A percentile compares a stretch with the other conserved stretches of the same genome.
phyloP scores from a whole-genome alignment of 2,888 invertebrate genomes.

The Sclerodermus sp. region DNA sequence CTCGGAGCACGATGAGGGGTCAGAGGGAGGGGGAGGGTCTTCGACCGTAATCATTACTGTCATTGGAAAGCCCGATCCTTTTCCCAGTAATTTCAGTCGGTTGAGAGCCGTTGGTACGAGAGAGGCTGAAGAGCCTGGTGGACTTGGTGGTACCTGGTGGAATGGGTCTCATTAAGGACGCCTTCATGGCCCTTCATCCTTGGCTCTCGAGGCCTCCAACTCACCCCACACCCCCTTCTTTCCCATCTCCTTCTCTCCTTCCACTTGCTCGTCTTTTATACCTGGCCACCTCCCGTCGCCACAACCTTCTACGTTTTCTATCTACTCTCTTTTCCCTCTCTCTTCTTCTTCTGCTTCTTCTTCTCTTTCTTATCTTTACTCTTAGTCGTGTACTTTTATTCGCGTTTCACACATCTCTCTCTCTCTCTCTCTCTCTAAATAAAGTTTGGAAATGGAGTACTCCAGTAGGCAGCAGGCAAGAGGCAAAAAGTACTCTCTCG shows the following conservation, averaged over 20 bases:
- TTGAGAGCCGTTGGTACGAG: slow-evolving; percentile 18
- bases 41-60: slow-evolving; percentile 33
- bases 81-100: slow-evolving; percentile 32
- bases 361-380: too few species aligned
- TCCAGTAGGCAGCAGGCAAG: too few species aligned
- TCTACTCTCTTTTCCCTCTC: neutral
- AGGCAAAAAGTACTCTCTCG: too few species aligned
- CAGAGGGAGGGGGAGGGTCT: neutral
- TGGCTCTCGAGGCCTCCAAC: slow-evolving; percentile 31
- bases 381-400: too few species aligned
- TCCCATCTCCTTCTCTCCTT: slow-evolving; percentile 6
- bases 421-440: too few species aligned
- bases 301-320: neutral
- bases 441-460: too few species aligned
- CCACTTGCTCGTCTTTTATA: slow-evolving; percentile 35
- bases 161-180: slow-evolving; percentile 49
- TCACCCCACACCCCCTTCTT: slow-evolving; percentile 13
- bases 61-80: slow-evolving; percentile 35
- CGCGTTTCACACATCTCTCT: too few species aligned
- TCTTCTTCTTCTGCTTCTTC: too few species aligned
- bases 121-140: slow-evolving; percentile 9
- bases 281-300: slow-evolving; percentile 26
- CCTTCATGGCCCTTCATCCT: slow-evolving; percentile 44
- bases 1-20: slow-evolving; percentile 12
- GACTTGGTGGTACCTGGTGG: slow-evolving; percentile 35